These are phyloP conservation scores for Todiramphus chloris DNA, from an alignment of 2,113 vertebrate species.

Conservation along the genomic window DNA sequence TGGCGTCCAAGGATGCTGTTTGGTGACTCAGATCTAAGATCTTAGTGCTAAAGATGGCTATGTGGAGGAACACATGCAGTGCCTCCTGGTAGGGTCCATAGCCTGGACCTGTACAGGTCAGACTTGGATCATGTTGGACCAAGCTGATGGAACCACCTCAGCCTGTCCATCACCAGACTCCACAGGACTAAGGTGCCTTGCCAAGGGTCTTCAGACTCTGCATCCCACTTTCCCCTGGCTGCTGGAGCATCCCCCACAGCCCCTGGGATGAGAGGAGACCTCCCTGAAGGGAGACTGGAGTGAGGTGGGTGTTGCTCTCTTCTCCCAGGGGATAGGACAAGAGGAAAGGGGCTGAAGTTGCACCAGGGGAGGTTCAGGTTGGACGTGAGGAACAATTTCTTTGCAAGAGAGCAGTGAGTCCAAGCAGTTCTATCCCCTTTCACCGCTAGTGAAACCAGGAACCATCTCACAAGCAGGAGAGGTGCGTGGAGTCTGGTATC, in stretches of 20 bases:
- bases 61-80: not conserved
- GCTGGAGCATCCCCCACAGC: not conserved
- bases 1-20: not conserved
- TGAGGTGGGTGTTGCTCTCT: too few species aligned
- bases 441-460: not conserved
- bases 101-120: accelerated
- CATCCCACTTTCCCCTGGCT: not conserved
- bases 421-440: not conserved
- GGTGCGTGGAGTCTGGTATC: accelerated
- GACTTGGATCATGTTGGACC: not conserved
- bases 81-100: not conserved
- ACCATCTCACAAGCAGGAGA: not conserved
- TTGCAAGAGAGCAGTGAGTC: too few species aligned
- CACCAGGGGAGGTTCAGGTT: too few species aligned
- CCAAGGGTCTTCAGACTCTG: not conserved
- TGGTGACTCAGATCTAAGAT: not conserved
- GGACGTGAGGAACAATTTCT: too few species aligned
- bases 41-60: not conserved
- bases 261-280: too few species aligned
- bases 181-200: accelerated
- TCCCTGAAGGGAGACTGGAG: too few species aligned
- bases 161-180: accelerated
- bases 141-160: not conserved
- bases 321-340: too few species aligned
- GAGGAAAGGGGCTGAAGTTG: too few species aligned